Evolutionary conservation across 2,113 vertebrate genomes (phyloP).

Genomic region (Centrocercus urophasianus): DNA sequence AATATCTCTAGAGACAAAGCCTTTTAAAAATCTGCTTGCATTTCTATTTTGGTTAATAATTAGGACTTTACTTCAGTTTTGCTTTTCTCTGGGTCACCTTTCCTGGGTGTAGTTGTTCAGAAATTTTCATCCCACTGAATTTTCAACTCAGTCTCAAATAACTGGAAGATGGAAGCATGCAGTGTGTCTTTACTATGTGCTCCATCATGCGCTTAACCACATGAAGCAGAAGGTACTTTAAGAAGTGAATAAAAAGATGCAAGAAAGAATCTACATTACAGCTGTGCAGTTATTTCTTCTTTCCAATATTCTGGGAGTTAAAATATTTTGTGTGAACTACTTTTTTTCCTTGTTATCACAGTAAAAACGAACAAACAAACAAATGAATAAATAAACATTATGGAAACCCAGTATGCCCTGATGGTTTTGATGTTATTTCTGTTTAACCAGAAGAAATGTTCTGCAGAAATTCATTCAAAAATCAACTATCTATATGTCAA

Average conservation of each 20-base stretch:
- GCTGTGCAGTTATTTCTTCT: not conserved
- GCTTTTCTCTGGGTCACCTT: slow-evolving; percentile 10
- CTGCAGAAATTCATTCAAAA: not conserved
- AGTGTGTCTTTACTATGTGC: rapidly evolving
- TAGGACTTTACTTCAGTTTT: slow-evolving; percentile 2
- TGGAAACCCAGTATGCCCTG: not conserved
- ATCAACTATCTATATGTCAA: not conserved
- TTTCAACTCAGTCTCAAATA: not conserved
- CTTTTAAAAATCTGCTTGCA: slow-evolving; percentile 6
- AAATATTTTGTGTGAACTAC: not conserved
- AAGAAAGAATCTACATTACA: not conserved
- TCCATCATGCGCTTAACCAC: not conserved
- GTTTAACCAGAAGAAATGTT: not conserved
- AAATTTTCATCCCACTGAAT: not conserved
- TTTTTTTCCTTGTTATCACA: not conserved
- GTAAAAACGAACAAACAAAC: not conserved
- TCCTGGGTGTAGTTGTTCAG: not conserved
- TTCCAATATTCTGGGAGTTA: not conserved
- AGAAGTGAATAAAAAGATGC: not conserved
- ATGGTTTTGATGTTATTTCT: too few species aligned
- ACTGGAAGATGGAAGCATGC: not conserved
- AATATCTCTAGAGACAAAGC: not conserved
- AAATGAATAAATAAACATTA: not conserved
- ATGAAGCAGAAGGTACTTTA: not conserved
- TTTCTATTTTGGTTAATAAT: slow-evolving; percentile 38